Percentiles rank a stretch among this genome's conserved stretches.
phyloP scores from a whole-genome alignment of 2,797 vertebrate genomes.

The Tangara arthus region DNA sequence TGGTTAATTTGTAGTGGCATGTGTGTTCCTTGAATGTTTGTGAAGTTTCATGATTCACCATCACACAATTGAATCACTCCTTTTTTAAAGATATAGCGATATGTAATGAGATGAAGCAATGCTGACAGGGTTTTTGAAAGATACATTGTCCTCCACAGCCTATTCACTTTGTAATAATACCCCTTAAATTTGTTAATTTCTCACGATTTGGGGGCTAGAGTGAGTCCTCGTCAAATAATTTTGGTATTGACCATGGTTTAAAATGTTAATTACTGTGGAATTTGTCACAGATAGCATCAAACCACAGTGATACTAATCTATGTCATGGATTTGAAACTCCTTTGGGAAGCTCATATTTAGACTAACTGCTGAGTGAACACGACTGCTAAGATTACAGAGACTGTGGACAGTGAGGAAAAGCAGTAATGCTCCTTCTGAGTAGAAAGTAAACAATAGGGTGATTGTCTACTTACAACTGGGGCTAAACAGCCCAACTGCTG shows the following conservation, averaged over 20 bases:
- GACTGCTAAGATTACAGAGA: slow-evolving; percentile 69
- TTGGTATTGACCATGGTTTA: slow-evolving; percentile 39
- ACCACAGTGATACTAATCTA: slow-evolving; percentile 70
- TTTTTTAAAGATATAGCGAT: slow-evolving; percentile 57
- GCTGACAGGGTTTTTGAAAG: slow-evolving; percentile 50
- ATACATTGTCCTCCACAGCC: slow-evolving; percentile 43
- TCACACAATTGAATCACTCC: slow-evolving; percentile 63
- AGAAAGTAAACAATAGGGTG: slow-evolving; percentile 81
- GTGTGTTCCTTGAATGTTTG: slow-evolving; percentile 77
- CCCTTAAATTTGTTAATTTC: slow-evolving; percentile 62
- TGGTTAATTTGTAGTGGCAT: slow-evolving; percentile 82
- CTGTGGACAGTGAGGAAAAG: slow-evolving; percentile 72
- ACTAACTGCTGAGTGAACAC: slow-evolving; percentile 72
- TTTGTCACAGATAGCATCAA: slow-evolving; percentile 62
- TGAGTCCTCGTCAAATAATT: slow-evolving; percentile 49
- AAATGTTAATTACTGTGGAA: slow-evolving; percentile 71
- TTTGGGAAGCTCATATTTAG: slow-evolving; percentile 73
- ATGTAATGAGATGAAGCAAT: slow-evolving; percentile 60
- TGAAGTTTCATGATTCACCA: slow-evolving; percentile 74
- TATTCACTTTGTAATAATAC: slow-evolving; percentile 23
- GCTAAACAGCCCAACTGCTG: slow-evolving; percentile 79
- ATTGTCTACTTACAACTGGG: slow-evolving; percentile 78
- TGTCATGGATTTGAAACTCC: slow-evolving; percentile 68
- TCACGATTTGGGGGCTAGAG: slow-evolving; percentile 38
- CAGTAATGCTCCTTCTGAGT: slow-evolving; percentile 81